A percentile compares a stretch with the other conserved stretches of the same genome.
Conservation (phyloP, 2,797 vertebrate genomes). For the Ctenopoma multispine region DNA sequence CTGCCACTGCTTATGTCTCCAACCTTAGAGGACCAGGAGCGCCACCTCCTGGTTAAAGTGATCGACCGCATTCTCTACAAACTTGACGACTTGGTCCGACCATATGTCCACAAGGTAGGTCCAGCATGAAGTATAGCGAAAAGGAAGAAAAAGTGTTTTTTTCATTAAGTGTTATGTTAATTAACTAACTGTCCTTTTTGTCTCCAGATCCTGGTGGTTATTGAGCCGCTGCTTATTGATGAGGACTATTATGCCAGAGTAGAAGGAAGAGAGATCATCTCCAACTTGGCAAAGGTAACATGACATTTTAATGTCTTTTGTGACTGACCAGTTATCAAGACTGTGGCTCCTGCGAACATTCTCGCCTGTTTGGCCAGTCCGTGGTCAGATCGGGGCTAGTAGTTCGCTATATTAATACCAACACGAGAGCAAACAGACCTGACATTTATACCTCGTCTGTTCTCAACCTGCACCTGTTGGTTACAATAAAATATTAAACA, state of each 20-base stretch:
- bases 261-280: constrained; percentile 99
- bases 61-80: constrained; percentile 99
- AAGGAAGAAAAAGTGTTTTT: rapidly evolving
- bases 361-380: constrained; percentile 73
- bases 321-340: rapidly evolving
- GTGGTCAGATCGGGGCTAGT: constrained; percentile 79
- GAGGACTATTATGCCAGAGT: constrained; percentile 99
- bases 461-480: constrained; percentile 78
- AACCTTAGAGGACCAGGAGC: constrained; percentile 98
- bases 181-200: neutral
- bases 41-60: constrained; percentile 98
- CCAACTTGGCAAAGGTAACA: constrained; percentile 97
- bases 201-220: constrained; percentile 95
- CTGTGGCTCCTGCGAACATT: constrained; percentile 70
- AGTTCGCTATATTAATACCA: constrained; percentile 75
- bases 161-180: neutral
- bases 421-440: constrained; percentile 69
- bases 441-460: constrained; percentile 52
- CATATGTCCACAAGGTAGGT: constrained; percentile 97
- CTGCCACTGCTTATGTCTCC: constrained; percentile 98
- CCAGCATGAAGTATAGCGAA: rapidly evolving
- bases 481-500: constrained; percentile 45
- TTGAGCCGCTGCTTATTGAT: constrained; percentile 97
- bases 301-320: neutral
- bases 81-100: constrained; percentile 96